Evolutionary conservation across 2,888 invertebrate genomes (phyloP), one percentile per base, ranked within the genome.

Genomic region (Eledone cirrhosa): DNA sequence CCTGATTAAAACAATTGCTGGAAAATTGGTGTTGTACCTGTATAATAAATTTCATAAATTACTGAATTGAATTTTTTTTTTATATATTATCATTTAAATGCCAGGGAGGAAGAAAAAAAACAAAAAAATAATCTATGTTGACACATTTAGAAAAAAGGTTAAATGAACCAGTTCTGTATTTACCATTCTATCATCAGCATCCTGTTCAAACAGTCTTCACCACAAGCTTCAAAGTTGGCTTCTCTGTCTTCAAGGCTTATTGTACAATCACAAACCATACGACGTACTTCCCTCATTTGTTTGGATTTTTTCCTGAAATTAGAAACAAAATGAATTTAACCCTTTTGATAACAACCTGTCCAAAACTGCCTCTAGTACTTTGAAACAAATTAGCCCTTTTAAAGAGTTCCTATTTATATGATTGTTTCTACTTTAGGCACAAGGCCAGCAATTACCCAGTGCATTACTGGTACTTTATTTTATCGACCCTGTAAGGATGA

Each of bases 121-220:
- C 11, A 22, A 22, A 72, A 27, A 27, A 72, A 72, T 22, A 19
- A 8, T 41, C 41, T 41, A 27, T 63, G 24, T 14, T 27, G 24
- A 24, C 14, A 63, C 65, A n/a, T 24, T 27, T 63, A 8, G 27
- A 41, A 41, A 41, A 41, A 41, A 41, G 48, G 48, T 33, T 8
- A 33, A 76, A n/a, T 76, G 22, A n/a, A 76, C 33, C n/a, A 33
- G 41, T n/a, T 74, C 7, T 33, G 41, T 31, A 86, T 91, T 92
- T 92, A 96, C 96, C 97, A 99, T 93, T 99, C 99, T 89, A 99
- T 98, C 95, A 98, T 96, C n/a, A 99, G 94, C 89, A 98, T 93
- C 88, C 98, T 94, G 92, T 99, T 99, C 53, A 99, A 93, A 91
- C 99, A 99, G 91, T 98, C 97, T 88, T 97, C 97, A 0, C 97